Evolutionary conservation across 2,888 invertebrate genomes (phyloP).

Genomic region (Dasysyrphus albostriatus): DNA sequence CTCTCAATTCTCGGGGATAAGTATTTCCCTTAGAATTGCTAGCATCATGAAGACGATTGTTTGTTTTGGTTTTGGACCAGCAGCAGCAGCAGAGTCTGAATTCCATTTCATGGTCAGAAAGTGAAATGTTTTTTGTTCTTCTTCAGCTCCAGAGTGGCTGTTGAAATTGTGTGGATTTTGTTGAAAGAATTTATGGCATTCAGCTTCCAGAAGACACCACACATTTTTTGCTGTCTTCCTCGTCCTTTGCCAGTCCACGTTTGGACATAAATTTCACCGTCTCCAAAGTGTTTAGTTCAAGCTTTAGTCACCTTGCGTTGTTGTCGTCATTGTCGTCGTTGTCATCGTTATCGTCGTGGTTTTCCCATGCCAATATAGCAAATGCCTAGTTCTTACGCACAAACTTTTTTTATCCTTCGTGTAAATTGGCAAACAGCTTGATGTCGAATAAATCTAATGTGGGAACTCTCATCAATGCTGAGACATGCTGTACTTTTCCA

Average conservation of each 20-base stretch:
- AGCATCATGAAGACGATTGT: conserved; percentile 32
- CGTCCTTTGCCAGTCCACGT: conserved; percentile 8
- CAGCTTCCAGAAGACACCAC: conserved; percentile 74
- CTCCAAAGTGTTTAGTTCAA: conserved; percentile 53
- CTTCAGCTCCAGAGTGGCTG: conserved; percentile 52
- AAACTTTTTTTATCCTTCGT: conserved; percentile 17
- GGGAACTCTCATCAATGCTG: conserved; percentile 37
- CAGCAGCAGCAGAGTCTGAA: conserved; percentile 46
- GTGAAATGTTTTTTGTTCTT: conserved; percentile 73
- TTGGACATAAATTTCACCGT: conserved; percentile 65
- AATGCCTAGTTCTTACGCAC: conserved; percentile 44
- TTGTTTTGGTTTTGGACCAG: conserved; percentile 32
- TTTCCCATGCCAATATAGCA: conserved; percentile 55
- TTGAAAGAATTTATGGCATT: conserved; percentile 72
- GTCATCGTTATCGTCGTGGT: conserved; percentile 34
- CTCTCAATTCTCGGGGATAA: conserved; percentile 29
- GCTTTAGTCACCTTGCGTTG: conserved; percentile 62
- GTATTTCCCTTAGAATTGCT: conserved; percentile 25
- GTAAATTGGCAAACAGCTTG: conserved; percentile 38
- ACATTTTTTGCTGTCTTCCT: conserved; percentile 49
- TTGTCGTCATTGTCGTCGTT: conserved; percentile 28
- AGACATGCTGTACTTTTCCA: not conserved
- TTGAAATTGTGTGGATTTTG: conserved; percentile 65
- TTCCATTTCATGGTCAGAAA: conserved; percentile 73
- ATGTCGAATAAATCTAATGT: conserved; percentile 51